Evolutionary conservation across 2,797 vertebrate genomes (phyloP), one percentile per base, ranked within the genome.

Genomic region (Hylomyscus alleni): DNA sequence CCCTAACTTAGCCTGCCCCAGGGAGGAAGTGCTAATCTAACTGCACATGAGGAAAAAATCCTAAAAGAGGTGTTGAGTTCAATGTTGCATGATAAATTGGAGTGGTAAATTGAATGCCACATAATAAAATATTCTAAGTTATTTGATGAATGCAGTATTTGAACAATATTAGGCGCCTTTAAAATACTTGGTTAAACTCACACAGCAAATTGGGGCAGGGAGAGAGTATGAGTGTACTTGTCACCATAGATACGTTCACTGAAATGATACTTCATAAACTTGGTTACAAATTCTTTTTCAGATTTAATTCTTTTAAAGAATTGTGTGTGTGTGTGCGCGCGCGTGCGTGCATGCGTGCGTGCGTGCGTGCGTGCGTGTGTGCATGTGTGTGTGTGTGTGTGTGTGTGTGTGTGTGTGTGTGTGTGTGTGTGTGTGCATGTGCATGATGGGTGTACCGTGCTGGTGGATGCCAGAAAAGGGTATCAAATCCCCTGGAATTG

Each of bases 181-280:
- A 92, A 82, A n/a, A 40, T 82, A 76, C 13, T 91, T 67, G 3
- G n/a, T 56, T 82, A 69, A 65, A 81, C 52, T 80, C 14, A 34
- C 72, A 52, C 19, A 67, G 31, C 17, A 22, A 44, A 67, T 65
- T 50, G 26, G 14, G 8, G 19, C 13, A 3, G 3, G 37, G 40
- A 72, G 56, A 3, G 20, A 40, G n/a, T 22, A 20, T 58, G 52
- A 56, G 1, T 40, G 10, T 19, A 62, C 11, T 81, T n/a, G 69
- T 94, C 34, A 54, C 72, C 6, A n/a, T 58, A 78, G n/a, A 80
- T 54, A 29, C 15, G 84, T 85, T 56, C 24, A 89, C 56, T 40
- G 37, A 93, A 92, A 88, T 20, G 3, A 2, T 1, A 90, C 78
- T 90, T 92, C 82, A 91, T 91, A 34, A 86, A 56, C 90, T 67